Base-by-base conservation (phyloP, 2,797 vertebrate genomes). In the Clarias fuscus region DNA sequence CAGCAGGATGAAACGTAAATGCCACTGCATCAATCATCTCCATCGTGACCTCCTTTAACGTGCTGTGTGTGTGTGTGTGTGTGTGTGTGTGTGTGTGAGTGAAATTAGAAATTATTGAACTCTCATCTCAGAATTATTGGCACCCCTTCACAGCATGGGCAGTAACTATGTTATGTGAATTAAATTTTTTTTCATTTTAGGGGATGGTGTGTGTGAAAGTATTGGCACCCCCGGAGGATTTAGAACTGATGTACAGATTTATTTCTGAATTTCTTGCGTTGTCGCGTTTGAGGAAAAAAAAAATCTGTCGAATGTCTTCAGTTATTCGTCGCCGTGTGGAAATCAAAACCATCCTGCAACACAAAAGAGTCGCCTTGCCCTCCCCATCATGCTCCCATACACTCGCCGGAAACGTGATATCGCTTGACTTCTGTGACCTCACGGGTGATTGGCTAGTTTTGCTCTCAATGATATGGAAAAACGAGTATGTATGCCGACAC, bases 21-120 rank as follows among this genome's bases (percentile, higher is more conserved):
- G 85, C 82, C 88, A 84, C 83, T 64, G 64, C 83, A 89, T 89
- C 89, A 89, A 85, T 90, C 89, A n/a, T 67, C 84, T 61, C 22
- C 27, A 48, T n/a, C 22, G 14, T 86, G 61, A 67, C 88, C 77
- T 67, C 79, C 67, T 73, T n/a, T 68, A 40, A 37, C 8, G 0
- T 3, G 53, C 33, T 53, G 43, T 79, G 27, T 62, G 84, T 85
- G 61, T 80, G 61, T 85, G 53, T 64, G 58, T 43, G 58, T 85
- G 59, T 85, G 73, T 75, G 61, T 85, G 61, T 76, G 22, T 37
- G 37, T 37, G 37, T 37, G 37, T 37, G 37, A 11, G 40, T 15
- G 11, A 73, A 48, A 73, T 58, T 18, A 30, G n/a, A 30, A 58
- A 58, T 77, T 20, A 59, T 10, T 58, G 4, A 33, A 33, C 75